Conservation (phyloP, 2,888 invertebrate genomes). For the Drosophila cognata region DNA sequence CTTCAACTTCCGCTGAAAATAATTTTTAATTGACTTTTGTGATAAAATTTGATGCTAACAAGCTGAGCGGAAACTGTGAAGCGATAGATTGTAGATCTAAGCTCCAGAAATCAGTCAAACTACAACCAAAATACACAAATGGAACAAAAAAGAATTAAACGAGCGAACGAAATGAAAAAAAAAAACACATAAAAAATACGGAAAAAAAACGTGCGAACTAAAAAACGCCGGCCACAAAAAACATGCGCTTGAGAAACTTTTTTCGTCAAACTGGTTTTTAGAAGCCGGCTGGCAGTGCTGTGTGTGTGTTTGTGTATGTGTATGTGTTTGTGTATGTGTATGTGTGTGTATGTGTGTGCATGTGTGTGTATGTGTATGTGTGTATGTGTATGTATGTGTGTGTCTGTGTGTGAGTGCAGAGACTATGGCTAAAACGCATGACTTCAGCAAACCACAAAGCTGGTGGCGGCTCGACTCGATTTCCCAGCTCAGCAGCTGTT, state of each 20-base stretch:
- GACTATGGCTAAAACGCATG: slow-evolving; percentile 65
- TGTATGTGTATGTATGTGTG: slow-evolving; percentile 7
- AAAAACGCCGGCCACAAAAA: slow-evolving; percentile 57
- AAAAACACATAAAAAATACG: slow-evolving; percentile 18
- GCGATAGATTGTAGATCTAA: slow-evolving; percentile 11
- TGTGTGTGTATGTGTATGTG: no score
- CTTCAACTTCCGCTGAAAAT: slow-evolving; percentile 18
- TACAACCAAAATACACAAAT: slow-evolving; percentile 34
- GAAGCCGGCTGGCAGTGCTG: slow-evolving; percentile 63
- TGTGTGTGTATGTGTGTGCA: no score
- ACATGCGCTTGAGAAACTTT: slow-evolving; percentile 76
- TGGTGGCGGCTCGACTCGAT: slow-evolving; percentile 37
- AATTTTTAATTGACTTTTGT: slow-evolving; percentile 35
- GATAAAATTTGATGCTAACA: slow-evolving; percentile 21
- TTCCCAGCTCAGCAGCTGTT: slow-evolving; percentile 83
- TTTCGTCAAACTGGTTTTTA: slow-evolving; percentile 65
- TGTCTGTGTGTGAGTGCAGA: background rate
- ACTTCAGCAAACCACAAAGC: slow-evolving; percentile 75
- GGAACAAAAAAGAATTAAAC: slow-evolving; percentile 9
- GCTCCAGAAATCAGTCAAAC: slow-evolving; percentile 45
- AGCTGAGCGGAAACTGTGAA: slow-evolving; percentile 46
- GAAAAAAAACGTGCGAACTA: slow-evolving; percentile 79
- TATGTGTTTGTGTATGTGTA: slow-evolving; percentile 33
- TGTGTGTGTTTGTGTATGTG: slow-evolving; percentile 26
- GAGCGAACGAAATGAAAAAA: slow-evolving; percentile 20